phyloP scores from a whole-genome alignment of 2,888 invertebrate species.

The Drosophila longiperda region DNA sequence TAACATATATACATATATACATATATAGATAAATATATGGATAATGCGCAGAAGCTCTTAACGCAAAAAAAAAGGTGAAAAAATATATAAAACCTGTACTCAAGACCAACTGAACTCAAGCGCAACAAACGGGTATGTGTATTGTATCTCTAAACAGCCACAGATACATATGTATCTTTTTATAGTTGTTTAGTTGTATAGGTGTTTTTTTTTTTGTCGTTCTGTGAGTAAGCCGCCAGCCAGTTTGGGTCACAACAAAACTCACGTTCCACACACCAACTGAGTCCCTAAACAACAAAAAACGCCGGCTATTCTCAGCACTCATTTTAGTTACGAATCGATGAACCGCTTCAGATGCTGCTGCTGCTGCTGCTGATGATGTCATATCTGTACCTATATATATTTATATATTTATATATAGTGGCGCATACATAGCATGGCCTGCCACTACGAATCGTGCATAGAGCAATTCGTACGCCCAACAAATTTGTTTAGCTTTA shows the following conservation, averaged over 20 bases:
- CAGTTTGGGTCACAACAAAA: slow-evolving; percentile 43
- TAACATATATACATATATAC: background rate
- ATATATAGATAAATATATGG: slow-evolving; percentile 14
- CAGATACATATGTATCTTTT: slow-evolving; percentile 26
- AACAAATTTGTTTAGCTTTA: slow-evolving; percentile 43
- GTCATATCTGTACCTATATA: slow-evolving; percentile 52
- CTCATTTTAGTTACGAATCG: slow-evolving; percentile 51
- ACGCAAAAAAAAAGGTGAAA: slow-evolving; percentile 16
- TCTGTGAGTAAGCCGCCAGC: slow-evolving; percentile 63
- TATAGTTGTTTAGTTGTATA: slow-evolving; percentile 18
- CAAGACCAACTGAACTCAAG: slow-evolving; percentile 61
- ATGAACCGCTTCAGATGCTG: slow-evolving; percentile 46
- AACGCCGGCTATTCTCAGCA: slow-evolving; percentile 41
- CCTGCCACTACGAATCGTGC: slow-evolving; percentile 23
- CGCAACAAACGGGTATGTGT: slow-evolving; percentile 40
- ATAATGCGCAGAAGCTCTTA: slow-evolving; percentile 73
- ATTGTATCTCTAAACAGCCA: slow-evolving; percentile 18
- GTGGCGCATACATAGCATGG: background rate
- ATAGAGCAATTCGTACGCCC: slow-evolving; percentile 42
- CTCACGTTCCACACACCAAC: slow-evolving; percentile 72
- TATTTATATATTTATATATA: slow-evolving; percentile 18
- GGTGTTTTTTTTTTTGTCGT: slow-evolving; percentile 11
- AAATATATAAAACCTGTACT: slow-evolving; percentile 67
- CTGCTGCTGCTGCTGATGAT: slow-evolving; percentile 57
- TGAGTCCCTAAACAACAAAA: slow-evolving; percentile 36